Evolutionary conservation across 92 coral and sea anemone genomes (phyloP), one percentile per base, ranked within the genome.

Genomic region (Porites rus): DNA sequence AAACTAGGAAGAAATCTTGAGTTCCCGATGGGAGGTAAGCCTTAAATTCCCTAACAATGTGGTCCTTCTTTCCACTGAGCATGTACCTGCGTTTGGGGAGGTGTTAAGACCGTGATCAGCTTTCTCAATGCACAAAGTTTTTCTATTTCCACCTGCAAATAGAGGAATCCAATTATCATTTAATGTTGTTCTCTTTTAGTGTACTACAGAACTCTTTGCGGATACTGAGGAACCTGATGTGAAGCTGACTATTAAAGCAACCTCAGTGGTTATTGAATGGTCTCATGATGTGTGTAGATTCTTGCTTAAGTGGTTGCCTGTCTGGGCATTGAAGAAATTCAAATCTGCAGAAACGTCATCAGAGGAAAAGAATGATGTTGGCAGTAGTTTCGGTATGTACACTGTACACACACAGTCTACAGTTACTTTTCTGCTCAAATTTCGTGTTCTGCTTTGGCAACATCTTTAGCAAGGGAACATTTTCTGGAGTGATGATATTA

Each of bases 231-330:
- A 60, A 83, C 79, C 72, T 10, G 77, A 65, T 20, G 43, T 95
- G 43, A 88, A 63, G 24, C 75, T 81, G 24, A 76, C 65, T 76
- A 93, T 83, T 3, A 94, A 95, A 38, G 96, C 90, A 2, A 88
- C 87, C 74, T 91, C 94, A 61, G 70, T 95, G 78, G 84, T 78
- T 11, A 25, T 91, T 20, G 94, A 95, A 71, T 95, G 98, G 96
- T 95, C 98, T 68, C 96, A 93, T 86, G 93, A 93, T 67, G 94
- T 95, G 10, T 95, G 93, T 69, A 73, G 62, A 67, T 74, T 92
- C 52, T 21, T 95, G 70, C 66, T 93, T 12, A 81, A 89, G 65
- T 83, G 90, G 78, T 78, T 94, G 17, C 61, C 80, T 65, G 65
- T 24, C 14, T 77, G 51, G 10, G 46, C 64, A 19, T 56, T 65